Evolutionary conservation across 2,113 vertebrate genomes (phyloP).

Genomic region (Laterallus jamaicensis): DNA sequence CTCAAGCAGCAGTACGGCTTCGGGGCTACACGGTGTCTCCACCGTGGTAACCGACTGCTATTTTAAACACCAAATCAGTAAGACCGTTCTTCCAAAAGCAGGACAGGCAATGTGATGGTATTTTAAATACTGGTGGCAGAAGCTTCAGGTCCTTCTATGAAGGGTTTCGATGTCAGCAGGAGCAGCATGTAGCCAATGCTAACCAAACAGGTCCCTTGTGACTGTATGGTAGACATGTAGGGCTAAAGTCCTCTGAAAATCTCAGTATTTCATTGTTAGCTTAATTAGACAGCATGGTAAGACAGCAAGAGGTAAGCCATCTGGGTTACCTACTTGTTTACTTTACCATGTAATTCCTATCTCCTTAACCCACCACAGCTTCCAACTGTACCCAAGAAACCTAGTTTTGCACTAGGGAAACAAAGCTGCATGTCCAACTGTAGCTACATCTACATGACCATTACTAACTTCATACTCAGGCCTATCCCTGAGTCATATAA

Average conservation of each 20-base stretch:
- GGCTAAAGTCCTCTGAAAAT: not conserved
- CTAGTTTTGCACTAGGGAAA: not conserved
- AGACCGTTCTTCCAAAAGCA: not conserved
- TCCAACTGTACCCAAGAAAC: not conserved
- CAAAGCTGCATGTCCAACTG: not conserved
- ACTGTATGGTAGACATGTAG: not conserved
- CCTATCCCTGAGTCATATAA: not conserved
- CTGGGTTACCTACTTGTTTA: not conserved
- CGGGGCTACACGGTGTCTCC: not conserved
- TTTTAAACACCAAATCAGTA: not conserved
- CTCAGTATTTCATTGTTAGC: not conserved
- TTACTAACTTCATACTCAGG: fast-evolving
- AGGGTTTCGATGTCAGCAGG: not conserved
- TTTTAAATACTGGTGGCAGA: not conserved
- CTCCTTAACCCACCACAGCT: not conserved
- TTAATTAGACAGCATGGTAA: not conserved
- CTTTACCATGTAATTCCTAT: not conserved
- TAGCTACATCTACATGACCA: not conserved
- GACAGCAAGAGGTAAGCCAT: not conserved
- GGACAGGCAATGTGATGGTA: not conserved
- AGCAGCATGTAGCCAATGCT: not conserved
- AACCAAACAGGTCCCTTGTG: not conserved
- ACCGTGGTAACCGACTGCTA: not conserved
- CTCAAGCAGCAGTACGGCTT: fast-evolving
- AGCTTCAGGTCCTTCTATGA: not conserved